Evolutionary conservation across 2,888 invertebrate species (phyloP).

Genomic region (Alentia gelatinosa): DNA sequence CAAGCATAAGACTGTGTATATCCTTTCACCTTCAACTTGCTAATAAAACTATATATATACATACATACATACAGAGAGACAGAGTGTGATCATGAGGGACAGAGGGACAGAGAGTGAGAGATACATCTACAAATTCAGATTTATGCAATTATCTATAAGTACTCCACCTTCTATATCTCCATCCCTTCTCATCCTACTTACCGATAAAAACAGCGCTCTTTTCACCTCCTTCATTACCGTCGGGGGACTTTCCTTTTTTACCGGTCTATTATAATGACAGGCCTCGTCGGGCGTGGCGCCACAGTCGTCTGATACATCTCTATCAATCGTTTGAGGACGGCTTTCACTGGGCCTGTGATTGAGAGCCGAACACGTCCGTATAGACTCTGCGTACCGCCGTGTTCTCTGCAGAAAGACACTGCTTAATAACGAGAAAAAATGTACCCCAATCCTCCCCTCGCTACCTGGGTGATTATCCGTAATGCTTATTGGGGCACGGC

Average conservation of each 20-base stretch:
- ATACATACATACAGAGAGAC: no score
- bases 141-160: no score
- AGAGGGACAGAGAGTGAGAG: no score
- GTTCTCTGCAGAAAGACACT: neutral
- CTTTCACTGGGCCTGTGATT: neutral
- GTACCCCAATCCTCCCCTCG: neutral
- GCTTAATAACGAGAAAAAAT: neutral
- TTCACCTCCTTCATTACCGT: neutral
- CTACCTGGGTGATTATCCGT: neutral
- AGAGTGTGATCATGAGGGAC: neutral
- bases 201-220: neutral
- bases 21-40: no score
- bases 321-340: neutral
- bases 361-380: no score
- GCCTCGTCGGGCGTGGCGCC: neutral
- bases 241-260: neutral
- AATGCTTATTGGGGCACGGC: neutral
- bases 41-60: no score
- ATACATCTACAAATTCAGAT: no score
- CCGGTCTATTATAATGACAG: neutral
- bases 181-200: neutral
- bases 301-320: neutral
- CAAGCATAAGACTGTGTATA: no score
- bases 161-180: neutral
- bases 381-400: neutral